Evolutionary conservation across 2,888 invertebrate species (phyloP), one percentile per base, ranked within the genome.

Genomic region (Hetaerina titia): DNA sequence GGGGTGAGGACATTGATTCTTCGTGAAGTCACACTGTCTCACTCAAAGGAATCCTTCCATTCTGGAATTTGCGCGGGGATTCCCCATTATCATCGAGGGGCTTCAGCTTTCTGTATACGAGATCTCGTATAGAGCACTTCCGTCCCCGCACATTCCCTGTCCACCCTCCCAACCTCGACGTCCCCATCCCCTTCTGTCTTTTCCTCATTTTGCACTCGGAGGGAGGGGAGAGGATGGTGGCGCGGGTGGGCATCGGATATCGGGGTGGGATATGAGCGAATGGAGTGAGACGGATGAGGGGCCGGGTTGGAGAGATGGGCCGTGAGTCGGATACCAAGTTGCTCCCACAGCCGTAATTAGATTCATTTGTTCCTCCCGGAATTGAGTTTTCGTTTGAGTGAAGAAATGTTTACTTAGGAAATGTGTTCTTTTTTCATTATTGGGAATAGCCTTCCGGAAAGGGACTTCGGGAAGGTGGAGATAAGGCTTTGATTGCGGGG

Each of bases 341-440:
- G 56, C 69, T 92, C 69, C 69, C 74, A 69, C 45, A 22, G 69
- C 17, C 56, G 92, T 92, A 92, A 92, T 92, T 92, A 92, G 74
- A 92, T 92, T 92, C 92, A 92, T 92, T 92, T 92, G 92, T 92
- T 69, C 69, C 92, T n/a, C 69, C 92, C 69, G 69, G 56, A 92
- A 92, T 92, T 69, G 92, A 92, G 92, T 92, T 92, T 92, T 57
- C 90, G 22, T 69, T 69, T n/a, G 69, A 92, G 69, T 22, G 92
- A 92, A 92, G 92, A 92, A 92, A 92, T 92, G n/a, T 69, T 92
- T 92, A 69, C 92, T 92, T 92, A 90, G 31, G 22, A n/a, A 57
- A 22, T 69, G 69, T 56, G 69, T 57, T 92, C 92, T 45, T 92
- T 92, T 74, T 57, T 90, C 64, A 69, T 90, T 22, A 64, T 45